Conservation (phyloP, 1,140 invertebrate species). For the Carposina sasakii region DNA sequence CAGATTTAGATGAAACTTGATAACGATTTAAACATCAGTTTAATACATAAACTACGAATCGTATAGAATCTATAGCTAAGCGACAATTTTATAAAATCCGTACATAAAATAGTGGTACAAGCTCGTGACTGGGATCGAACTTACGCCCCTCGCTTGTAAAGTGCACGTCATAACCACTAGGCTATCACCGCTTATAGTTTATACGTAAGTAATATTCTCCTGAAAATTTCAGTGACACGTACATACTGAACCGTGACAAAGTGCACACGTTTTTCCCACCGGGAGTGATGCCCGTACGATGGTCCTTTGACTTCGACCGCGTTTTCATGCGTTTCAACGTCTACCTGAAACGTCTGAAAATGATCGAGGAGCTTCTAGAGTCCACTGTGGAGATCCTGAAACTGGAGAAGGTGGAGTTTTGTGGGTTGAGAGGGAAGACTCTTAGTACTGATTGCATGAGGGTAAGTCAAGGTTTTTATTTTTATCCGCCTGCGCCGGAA, state of each 20-base stretch:
- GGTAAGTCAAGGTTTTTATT: slow-evolving; percentile 32
- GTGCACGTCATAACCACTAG: too few relatives aligned
- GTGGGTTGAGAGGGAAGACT: slow-evolving; percentile 82
- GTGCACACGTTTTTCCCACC: slow-evolving; percentile 59
- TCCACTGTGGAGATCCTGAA: slow-evolving; percentile 87
- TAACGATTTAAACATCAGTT: too few relatives aligned
- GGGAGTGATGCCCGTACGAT: slow-evolving; percentile 71
- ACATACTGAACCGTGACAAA: slow-evolving; percentile 63
- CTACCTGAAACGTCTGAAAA: slow-evolving; percentile 76
- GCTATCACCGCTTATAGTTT: too few relatives aligned
- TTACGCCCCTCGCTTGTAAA: too few relatives aligned
- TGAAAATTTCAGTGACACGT: slow-evolving; percentile 57
- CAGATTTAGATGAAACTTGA: too few relatives aligned
- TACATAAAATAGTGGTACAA: too few relatives aligned
- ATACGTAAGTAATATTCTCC: too few relatives aligned
- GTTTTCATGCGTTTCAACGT: slow-evolving; percentile 81
- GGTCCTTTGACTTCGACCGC: slow-evolving; percentile 82
- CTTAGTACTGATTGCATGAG: slow-evolving; percentile 73
- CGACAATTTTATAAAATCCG: too few relatives aligned
- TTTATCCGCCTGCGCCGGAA: too few relatives aligned
- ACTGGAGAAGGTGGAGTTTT: slow-evolving; percentile 89
- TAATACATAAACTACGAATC: too few relatives aligned
- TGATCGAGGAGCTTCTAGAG: slow-evolving; percentile 80
- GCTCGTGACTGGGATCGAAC: too few relatives aligned
- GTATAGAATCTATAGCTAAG: too few relatives aligned